A percentile compares a stretch with the other conserved stretches of the same genome.
phyloP scores from a whole-genome alignment of 2,113 vertebrate species.

The Caloenas nicobarica region DNA sequence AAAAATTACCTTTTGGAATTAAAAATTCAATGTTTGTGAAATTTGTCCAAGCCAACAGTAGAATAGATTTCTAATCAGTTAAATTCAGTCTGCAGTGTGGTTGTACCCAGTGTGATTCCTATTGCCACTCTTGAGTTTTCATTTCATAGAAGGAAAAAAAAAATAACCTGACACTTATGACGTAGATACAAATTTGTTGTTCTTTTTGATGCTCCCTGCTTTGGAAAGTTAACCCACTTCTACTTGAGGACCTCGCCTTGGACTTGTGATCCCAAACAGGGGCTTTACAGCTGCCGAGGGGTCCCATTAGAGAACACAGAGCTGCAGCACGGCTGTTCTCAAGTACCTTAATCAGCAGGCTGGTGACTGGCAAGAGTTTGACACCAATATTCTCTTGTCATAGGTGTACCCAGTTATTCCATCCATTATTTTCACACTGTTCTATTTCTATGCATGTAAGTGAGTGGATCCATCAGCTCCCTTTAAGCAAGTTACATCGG shows the following conservation, averaged over 20 bases:
- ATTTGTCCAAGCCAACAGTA: background rate
- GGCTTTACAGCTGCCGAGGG: background rate
- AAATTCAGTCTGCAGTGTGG: background rate
- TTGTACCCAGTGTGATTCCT: background rate
- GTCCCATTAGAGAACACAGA: background rate
- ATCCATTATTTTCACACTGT: background rate
- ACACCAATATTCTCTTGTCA: background rate
- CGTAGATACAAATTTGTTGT: background rate
- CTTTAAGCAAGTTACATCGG: background rate
- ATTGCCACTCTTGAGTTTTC: background rate
- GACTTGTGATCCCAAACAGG: background rate
- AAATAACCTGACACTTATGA: background rate
- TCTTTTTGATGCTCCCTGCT: background rate
- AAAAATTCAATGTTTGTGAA: background rate
- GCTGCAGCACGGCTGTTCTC: background rate
- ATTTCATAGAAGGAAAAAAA: background rate
- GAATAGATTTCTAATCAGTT: background rate
- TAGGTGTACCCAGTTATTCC: background rate
- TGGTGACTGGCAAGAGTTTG: background rate
- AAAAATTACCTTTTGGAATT: background rate
- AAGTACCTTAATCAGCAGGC: background rate
- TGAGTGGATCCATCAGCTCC: background rate
- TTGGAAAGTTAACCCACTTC: background rate
- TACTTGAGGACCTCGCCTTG: background rate
- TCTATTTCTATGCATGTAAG: background rate